Conservation (phyloP, 1,140 invertebrate species). For the Polyergus mexicanus region DNA sequence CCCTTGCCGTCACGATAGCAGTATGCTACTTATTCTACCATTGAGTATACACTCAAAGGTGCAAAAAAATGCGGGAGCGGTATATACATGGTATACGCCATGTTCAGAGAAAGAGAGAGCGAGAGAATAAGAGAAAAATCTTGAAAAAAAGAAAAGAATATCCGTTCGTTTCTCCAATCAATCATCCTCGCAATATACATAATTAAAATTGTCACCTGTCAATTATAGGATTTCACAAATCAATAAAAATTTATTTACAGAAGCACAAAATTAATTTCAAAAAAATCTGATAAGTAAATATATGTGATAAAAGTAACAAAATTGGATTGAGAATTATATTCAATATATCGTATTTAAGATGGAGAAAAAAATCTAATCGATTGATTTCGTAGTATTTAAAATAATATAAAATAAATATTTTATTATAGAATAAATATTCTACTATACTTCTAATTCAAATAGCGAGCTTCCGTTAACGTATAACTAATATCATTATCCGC, state of each 20-base stretch:
- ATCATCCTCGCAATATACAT: constrained; percentile 53
- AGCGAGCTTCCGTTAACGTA: not conserved
- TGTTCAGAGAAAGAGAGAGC: constrained; percentile 65
- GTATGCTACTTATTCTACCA: constrained; percentile 79
- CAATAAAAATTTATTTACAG: not conserved
- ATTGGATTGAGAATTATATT: not conserved
- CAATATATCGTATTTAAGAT: not conserved
- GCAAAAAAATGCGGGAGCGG: constrained; percentile 70
- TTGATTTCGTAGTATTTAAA: not conserved
- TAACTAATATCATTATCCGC: constrained; percentile 7
- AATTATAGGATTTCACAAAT: not conserved
- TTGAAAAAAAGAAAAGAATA: constrained; percentile 44
- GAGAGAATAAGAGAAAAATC: constrained; percentile 28
- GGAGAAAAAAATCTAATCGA: not conserved
- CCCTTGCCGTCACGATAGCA: constrained; percentile 72
- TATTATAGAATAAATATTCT: too few relatives aligned
- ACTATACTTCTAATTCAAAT: not conserved
- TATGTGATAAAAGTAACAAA: not conserved
- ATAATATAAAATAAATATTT: not conserved
- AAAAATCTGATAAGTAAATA: too few relatives aligned
- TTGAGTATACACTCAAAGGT: constrained; percentile 77
- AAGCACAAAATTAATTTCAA: not conserved
- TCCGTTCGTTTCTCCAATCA: constrained; percentile 50
- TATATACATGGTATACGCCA: constrained; percentile 67
- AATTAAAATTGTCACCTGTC: not conserved